phyloP scores from a whole-genome alignment of 2,888 invertebrate species.

The Ormyrus pomaceus region DNA sequence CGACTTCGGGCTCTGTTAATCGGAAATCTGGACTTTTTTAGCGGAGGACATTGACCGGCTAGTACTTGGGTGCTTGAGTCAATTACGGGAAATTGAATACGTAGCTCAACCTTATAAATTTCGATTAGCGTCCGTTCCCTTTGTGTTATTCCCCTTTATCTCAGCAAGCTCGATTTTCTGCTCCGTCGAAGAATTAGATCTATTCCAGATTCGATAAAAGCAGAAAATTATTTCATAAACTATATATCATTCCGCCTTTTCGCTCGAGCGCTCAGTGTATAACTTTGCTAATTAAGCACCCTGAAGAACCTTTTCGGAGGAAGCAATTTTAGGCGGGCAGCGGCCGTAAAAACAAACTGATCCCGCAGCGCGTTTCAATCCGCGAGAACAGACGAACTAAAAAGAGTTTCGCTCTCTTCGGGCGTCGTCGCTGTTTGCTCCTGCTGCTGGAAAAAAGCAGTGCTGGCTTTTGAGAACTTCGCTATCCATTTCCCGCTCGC shows the following conservation, averaged over 20 bases:
- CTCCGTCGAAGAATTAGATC: not conserved
- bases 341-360: no score
- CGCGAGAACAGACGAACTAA: not conserved
- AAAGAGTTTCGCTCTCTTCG: not conserved
- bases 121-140: not conserved
- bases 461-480: slow-evolving; percentile 21
- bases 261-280: no score
- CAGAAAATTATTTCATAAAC: not conserved
- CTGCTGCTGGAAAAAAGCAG: not conserved
- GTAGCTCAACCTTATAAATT: slow-evolving; percentile 4
- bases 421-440: not conserved
- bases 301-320: no score
- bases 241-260: not conserved
- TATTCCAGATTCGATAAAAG: no score
- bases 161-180: not conserved
- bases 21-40: no score
- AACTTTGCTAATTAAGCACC: no score
- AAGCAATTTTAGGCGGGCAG: no score
- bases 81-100: no score
- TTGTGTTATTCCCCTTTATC: slow-evolving; percentile 43
- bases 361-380: not conserved
- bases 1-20: not conserved
- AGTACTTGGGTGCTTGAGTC: no score
- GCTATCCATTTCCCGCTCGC: slow-evolving; percentile 21
- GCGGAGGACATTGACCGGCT: no score